Percentiles rank a stretch among this genome's conserved stretches.
phyloP scores from a whole-genome alignment of 2,888 invertebrate species.

The Lepidocyrtoides sp. region DNA sequence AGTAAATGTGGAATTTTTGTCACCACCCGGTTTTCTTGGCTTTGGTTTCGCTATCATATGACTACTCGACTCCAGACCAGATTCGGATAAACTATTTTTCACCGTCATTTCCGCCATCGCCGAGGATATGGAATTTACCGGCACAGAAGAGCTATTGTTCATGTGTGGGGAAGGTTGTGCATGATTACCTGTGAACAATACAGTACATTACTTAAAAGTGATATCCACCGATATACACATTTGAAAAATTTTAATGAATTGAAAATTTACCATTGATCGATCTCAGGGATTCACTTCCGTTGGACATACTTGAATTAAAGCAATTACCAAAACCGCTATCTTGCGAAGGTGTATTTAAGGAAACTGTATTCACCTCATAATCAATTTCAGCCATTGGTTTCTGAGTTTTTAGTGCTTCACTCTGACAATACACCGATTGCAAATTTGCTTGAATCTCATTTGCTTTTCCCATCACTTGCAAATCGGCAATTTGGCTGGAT shows the following conservation, averaged over 20 bases:
- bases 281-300: constrained; percentile 39
- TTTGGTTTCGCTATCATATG: constrained; percentile 79
- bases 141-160: constrained; percentile 10
- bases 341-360: neutral
- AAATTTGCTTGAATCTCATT: constrained; percentile 73
- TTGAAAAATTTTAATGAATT: neutral
- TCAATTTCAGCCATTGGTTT: neutral
- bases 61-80: constrained; percentile 40
- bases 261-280: constrained; percentile 72
- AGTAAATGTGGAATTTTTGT: constrained; percentile 3
- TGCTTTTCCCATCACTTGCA: constrained; percentile 78
- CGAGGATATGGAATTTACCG: constrained; percentile 58
- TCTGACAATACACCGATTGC: constrained; percentile 55
- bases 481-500: constrained; percentile 82
- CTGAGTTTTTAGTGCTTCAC: constrained; percentile 39
- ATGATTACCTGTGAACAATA: constrained; percentile 44
- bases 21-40: constrained; percentile 64
- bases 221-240: too few species aligned
- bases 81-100: constrained; percentile 42
- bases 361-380: neutral
- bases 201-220: too few species aligned
- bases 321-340: constrained; percentile 10
- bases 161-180: neutral
- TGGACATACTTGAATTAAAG: constrained; percentile 22
- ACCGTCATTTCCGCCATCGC: constrained; percentile 51